Percentiles rank a stretch among this genome's conserved stretches.
Conservation (phyloP, 2,797 vertebrate genomes). For the Acridotheres tristis region DNA sequence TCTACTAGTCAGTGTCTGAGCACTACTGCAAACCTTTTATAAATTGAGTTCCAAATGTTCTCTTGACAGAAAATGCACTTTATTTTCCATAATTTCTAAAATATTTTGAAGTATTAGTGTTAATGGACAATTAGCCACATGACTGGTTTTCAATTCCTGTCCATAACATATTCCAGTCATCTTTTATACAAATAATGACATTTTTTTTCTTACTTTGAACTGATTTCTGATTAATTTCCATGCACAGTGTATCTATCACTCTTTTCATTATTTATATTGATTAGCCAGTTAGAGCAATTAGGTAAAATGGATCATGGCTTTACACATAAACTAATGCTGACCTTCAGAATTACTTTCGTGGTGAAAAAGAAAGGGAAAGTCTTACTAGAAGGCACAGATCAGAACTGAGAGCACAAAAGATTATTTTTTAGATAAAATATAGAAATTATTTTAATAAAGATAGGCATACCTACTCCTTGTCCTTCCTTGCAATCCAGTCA, state of each 20-base stretch:
- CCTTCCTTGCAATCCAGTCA: not conserved
- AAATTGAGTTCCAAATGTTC: not conserved
- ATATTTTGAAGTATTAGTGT: not conserved
- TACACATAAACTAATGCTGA: not conserved
- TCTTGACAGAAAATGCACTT: not conserved
- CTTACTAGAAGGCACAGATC: not conserved
- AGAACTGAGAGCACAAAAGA: not conserved
- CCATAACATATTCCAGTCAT: not conserved
- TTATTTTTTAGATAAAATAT: not conserved
- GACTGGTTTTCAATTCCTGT: not conserved
- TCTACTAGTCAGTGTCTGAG: not conserved
- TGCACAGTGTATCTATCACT: not conserved
- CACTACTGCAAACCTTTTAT: not conserved
- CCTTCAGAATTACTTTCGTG: not conserved
- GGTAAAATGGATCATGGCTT: not conserved
- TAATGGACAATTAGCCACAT: not conserved
- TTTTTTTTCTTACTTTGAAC: not conserved
- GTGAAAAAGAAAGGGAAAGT: not conserved
- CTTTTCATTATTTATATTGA: not conserved
- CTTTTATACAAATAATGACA: not conserved
- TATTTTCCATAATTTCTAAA: not conserved
- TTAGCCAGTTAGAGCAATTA: not conserved
- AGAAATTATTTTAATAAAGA: not conserved
- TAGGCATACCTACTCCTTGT: not conserved
- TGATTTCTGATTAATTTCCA: not conserved